Base-by-base conservation (phyloP, 1,140 invertebrate genomes). In the Propsilocerus akamusi region DNA sequence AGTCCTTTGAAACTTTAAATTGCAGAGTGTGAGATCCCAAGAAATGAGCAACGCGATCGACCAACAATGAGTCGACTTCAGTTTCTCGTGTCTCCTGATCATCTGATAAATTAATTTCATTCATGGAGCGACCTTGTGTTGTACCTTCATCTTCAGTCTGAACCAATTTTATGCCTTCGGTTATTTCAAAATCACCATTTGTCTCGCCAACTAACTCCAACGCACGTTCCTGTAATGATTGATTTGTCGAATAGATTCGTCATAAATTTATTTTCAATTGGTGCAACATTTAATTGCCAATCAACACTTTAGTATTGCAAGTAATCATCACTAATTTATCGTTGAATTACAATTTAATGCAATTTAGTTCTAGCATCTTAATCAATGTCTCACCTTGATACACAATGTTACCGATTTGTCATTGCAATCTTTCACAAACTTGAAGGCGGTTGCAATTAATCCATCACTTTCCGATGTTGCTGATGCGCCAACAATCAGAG, bases 11-110 rank as follows among this genome's bases (percentile, higher is more conserved):
- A 11, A 86, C 65, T 60, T 79, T 82, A 53, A 86, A 74, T 61
- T 86, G 81, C 37, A 86, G 71, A 12, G 82, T 83, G 63, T 85
- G 82, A 49, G 78, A 80, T 53, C 81, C 76, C 47, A 87, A 69
- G 71, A 85, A 86, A 51, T 77, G 74, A 51, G 78, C 74, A 25
- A 82, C 72, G 37, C 77, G 75, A 56, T 88, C 82, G 20, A 83
- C 65, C 25, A 87, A 68, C 47, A 82, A 73, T n/a, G 76, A 74
- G 55, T 87, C 81, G 4, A 87, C 73, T 48, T 79, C 77, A n/a
- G 77, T 70, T 64, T 88, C 83, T 52, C 80, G 74, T 12, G 78
- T 78, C 55, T 77, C 75, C 14, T 72, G 68, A 56, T 86, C 80
- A 10, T 74, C 71, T 22, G 83, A 75, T 48, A 86, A 64, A 17